A percentile compares a stretch with the other conserved stretches of the same genome.
Evolutionary conservation across 1,140 invertebrate species (phyloP).

Genomic region (Neuroterus valhalla): DNA sequence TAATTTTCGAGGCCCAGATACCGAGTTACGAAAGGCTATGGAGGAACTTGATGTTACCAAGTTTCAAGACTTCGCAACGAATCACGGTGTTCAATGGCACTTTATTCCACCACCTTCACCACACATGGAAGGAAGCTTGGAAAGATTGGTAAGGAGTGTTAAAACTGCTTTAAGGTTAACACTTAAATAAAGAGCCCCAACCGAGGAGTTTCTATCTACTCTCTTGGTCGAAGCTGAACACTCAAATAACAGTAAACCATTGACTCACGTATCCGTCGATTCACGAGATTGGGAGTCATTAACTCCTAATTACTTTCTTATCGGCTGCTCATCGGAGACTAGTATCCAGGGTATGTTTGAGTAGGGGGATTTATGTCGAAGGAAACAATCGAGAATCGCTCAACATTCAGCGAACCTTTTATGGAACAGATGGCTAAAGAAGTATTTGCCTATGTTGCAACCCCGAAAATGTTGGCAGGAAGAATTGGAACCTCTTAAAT

Average conservation of each 20-base stretch:
- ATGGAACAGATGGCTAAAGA: constrained; percentile 32
- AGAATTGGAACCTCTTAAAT: too few species aligned
- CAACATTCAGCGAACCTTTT: constrained; percentile 23
- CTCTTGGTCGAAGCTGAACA: constrained; percentile 34
- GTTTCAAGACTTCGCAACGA: background rate
- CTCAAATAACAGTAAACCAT: constrained; percentile 52
- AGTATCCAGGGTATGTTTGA: background rate
- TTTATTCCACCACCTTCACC: constrained; percentile 34
- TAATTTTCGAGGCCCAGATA: background rate
- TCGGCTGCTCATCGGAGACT: constrained; percentile 37
- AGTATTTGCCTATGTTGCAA: constrained; percentile 30
- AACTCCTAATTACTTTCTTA: constrained; percentile 63
- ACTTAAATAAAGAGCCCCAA: constrained; percentile 16
- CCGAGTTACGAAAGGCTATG: background rate
- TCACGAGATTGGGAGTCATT: constrained; percentile 40
- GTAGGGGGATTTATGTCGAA: background rate
- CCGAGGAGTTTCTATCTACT: constrained; percentile 2
- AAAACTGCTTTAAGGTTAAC: constrained; percentile 8
- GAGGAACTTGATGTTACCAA: background rate
- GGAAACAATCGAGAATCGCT: constrained; percentile 19
- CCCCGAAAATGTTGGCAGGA: too few species aligned
- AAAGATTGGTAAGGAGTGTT: constrained; percentile 28
- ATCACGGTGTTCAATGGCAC: too few species aligned
- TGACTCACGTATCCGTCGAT: too few species aligned
- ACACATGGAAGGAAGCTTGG: constrained; percentile 41